A percentile compares a stretch with the other conserved stretches of the same genome.
Conservation (phyloP, 2,888 invertebrate genomes). For the Hypercompe scribonia region DNA sequence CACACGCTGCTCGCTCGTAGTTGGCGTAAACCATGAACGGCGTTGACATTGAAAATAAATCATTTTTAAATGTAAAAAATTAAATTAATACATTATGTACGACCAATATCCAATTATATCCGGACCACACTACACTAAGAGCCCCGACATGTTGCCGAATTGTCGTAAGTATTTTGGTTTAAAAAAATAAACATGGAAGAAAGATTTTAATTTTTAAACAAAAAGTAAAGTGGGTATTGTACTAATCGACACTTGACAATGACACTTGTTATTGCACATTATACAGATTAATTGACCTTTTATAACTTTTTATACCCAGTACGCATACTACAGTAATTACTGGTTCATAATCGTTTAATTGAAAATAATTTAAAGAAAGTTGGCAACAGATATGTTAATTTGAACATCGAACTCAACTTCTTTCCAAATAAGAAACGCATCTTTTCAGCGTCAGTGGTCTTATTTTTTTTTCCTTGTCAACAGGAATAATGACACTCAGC, state of each 20-base stretch:
- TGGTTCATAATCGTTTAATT: conserved; percentile 24
- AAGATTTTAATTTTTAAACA: too few relatives aligned
- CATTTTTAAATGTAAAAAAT: conserved; percentile 27
- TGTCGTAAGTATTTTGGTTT: conserved; percentile 62
- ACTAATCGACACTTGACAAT: neutral
- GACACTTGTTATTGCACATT: neutral
- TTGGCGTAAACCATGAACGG: conserved; percentile 54
- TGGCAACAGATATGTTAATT: conserved; percentile 31
- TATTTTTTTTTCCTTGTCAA: conserved; percentile 62
- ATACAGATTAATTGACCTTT: conserved; percentile 2
- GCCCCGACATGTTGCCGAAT: conserved; percentile 60
- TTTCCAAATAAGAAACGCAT: conserved; percentile 17
- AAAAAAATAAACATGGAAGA: neutral
- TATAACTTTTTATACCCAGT: conserved; percentile 3
- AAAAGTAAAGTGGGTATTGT: neutral
- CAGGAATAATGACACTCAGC: conserved; percentile 99
- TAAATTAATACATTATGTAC: conserved; percentile 50
- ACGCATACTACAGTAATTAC: conserved; percentile 11
- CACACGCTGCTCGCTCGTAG: conserved; percentile 56
- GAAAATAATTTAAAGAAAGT: conserved; percentile 32
- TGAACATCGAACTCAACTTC: conserved; percentile 21
- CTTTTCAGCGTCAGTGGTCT: neutral
- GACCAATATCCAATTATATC: conserved; percentile 55
- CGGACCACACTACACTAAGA: conserved; percentile 63
- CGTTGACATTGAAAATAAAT: conserved; percentile 61